Evolutionary conservation across 2,888 invertebrate species (phyloP).

Genomic region (Stenoptilia bipunctidactyla): DNA sequence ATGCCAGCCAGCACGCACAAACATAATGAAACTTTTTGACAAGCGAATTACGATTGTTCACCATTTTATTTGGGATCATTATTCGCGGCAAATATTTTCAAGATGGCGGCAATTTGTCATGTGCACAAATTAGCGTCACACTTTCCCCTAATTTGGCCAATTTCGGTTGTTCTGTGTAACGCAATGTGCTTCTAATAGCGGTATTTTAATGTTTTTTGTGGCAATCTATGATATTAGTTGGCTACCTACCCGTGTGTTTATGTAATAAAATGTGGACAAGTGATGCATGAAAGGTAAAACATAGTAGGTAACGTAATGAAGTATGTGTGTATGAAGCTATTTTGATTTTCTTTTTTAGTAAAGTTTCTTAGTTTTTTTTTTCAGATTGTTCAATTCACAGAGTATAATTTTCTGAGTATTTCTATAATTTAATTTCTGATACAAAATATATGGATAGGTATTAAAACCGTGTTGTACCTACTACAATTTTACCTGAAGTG

Average conservation of each 20-base stretch:
- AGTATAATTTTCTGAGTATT: too few relatives aligned
- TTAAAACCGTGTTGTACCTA: too few relatives aligned
- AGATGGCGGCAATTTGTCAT: constrained; percentile 58
- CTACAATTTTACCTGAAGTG: too few relatives aligned
- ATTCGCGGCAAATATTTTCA: constrained; percentile 30
- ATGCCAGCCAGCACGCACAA: constrained; percentile 29
- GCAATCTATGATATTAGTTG: not conserved
- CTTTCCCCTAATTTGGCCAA: constrained; percentile 58
- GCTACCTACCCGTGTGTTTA: not conserved
- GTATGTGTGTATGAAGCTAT: too few relatives aligned
- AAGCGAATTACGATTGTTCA: constrained; percentile 42
- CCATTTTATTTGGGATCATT: constrained; percentile 47
- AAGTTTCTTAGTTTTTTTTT: too few relatives aligned
- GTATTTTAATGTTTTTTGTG: constrained; percentile 20
- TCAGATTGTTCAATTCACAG: too few relatives aligned
- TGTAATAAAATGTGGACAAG: not conserved
- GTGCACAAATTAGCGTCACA: constrained; percentile 55
- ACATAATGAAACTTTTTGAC: constrained; percentile 33
- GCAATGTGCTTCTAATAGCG: constrained; percentile 23
- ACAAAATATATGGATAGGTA: too few relatives aligned
- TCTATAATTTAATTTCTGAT: too few relatives aligned
- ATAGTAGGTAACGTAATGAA: too few relatives aligned
- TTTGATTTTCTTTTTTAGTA: too few relatives aligned
- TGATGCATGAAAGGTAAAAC: not conserved
- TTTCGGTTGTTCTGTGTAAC: constrained; percentile 39